These are phyloP conservation scores for Acromyrmex echinatior DNA, from an alignment of 1,140 invertebrate genomes.

Conservation along the genomic window DNA sequence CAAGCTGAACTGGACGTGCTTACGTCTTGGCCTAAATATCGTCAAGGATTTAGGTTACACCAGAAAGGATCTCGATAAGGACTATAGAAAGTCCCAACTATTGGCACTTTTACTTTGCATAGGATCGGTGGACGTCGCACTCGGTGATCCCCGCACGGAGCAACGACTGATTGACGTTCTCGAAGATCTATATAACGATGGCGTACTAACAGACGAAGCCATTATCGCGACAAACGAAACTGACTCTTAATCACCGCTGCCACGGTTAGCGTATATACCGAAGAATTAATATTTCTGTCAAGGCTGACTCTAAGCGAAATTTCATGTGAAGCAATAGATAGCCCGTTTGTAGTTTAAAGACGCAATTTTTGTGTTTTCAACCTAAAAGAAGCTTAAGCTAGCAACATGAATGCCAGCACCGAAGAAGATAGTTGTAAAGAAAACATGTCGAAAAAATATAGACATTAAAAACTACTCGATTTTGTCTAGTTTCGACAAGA, in stretches of 20 bases:
- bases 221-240: constrained; percentile 61
- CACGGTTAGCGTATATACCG: constrained; percentile 54
- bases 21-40: constrained; percentile 88
- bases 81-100: constrained; percentile 91
- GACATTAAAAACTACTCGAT: constrained; percentile 55
- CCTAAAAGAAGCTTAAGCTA: constrained; percentile 51
- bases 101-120: constrained; percentile 92
- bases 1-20: constrained; percentile 87
- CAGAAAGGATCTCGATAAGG: constrained; percentile 87
- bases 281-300: constrained; percentile 67
- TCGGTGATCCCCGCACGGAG: constrained; percentile 90
- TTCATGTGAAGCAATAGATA: constrained; percentile 38
- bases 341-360: constrained; percentile 34
- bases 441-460: constrained; percentile 44
- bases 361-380: constrained; percentile 56
- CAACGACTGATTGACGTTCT: constrained; percentile 89
- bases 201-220: constrained; percentile 85
- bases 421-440: constrained; percentile 39
- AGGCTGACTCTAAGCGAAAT: constrained; percentile 54
- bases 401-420: constrained; percentile 56
- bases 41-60: constrained; percentile 88
- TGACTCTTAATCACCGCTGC: constrained; percentile 65
- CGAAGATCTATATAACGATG: constrained; percentile 88
- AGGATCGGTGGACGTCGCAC: constrained; percentile 92
- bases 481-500: constrained; percentile 29